Evolutionary conservation across 2,113 vertebrate species (phyloP).

Genomic region (Alaudala cheleensis): DNA sequence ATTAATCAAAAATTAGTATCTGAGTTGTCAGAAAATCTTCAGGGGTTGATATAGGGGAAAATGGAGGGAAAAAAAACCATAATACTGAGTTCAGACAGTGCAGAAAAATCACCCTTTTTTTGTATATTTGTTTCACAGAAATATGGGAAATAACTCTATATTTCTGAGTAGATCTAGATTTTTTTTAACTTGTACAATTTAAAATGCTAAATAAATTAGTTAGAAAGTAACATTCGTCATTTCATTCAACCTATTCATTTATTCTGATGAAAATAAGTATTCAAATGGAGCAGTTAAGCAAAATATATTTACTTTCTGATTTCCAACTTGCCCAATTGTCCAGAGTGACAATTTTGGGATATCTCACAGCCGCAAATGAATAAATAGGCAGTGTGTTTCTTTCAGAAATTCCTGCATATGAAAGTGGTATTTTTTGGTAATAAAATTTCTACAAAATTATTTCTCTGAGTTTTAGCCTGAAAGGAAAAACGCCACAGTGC

Average conservation of each 20-base stretch:
- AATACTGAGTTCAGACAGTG: neutral
- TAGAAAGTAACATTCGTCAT: neutral
- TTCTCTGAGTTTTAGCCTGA: neutral
- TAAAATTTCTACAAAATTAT: neutral
- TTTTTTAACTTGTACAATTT: neutral
- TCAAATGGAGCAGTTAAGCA: neutral
- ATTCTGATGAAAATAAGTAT: neutral
- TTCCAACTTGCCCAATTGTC: neutral
- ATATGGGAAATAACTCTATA: neutral
- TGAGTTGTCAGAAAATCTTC: neutral
- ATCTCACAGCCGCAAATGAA: fast-evolving
- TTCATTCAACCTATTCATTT: neutral
- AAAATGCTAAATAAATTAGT: neutral
- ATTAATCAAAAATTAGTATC: neutral
- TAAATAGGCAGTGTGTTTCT: neutral
- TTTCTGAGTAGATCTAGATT: neutral
- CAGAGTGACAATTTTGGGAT: neutral
- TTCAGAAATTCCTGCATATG: neutral
- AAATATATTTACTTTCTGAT: neutral
- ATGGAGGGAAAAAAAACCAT: neutral
- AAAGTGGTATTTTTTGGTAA: neutral
- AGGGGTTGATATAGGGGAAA: neutral
- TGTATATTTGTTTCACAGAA: neutral
- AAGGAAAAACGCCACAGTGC: neutral
- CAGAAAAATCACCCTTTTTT: neutral